Evolutionary conservation across 2,797 vertebrate species (phyloP), one percentile per base, ranked within the genome.

Genomic region (Rhynchonycteris naso): DNA sequence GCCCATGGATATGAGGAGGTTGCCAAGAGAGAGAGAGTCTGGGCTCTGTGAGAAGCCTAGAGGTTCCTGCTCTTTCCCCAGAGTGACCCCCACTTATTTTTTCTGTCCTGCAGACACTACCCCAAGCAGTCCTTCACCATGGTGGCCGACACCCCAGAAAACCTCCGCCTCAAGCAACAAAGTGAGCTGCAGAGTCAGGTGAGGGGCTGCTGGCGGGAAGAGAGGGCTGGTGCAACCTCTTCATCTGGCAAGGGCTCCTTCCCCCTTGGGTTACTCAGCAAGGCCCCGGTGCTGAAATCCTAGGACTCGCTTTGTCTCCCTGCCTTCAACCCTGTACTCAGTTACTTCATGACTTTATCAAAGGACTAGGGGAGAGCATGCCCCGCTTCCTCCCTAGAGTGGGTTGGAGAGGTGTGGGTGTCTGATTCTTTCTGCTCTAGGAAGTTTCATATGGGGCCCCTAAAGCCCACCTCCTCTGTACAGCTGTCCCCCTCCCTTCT

Each of bases 121-220:
- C 99, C 99, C 92, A 99, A 99, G 98, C 99, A 99, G 95, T 98
- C 98, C 96, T 99, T 99, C 98, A 99, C 99, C 98, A 99, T 98
- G 96, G 99, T 99, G 98, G 99, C 99, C 13, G 99, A 99, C 98
- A 99, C 99, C 95, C 99, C 99, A 6, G 99, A 99, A 99, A 99
- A 99, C 98, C 98, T 99, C 97, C 99, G 99, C 65, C 99, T 99
- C 93, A 99, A 99, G 99, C 98, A 99, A 97, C 99, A 99, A 98
- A 99, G 98, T 15, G 99, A 99, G 98, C 99, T 99, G 94, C 99
- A 99, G 98, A 99, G 99, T 98, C 99, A 99, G 98, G 99, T 99
- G 98, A 98, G 97, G 30, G 85, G 52, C n/a, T n/a, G n/a, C n/a
- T 15, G 50, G 26, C 0, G 21, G 84, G 81, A 50, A 21, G 12